Percentiles rank a stretch among this genome's conserved stretches.
These are phyloP conservation scores for Limnephilus auricula DNA, from an alignment of 2,888 invertebrate genomes.

Conservation along the genomic window DNA sequence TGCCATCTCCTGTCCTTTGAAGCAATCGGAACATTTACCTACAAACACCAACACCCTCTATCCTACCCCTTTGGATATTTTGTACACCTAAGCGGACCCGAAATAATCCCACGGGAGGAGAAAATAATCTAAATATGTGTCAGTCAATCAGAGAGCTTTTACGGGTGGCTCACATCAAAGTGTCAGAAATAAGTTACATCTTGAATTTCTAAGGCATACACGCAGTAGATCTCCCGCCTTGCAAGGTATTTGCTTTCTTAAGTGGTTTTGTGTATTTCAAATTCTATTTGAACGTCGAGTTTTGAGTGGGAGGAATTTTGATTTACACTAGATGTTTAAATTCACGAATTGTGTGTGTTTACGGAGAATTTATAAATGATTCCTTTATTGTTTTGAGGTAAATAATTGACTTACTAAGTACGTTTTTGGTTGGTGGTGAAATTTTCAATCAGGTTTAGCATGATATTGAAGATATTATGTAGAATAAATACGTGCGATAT, in stretches of 20 bases:
- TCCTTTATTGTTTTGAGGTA: not conserved
- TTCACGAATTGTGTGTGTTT: not conserved
- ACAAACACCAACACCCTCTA: constrained; percentile 21
- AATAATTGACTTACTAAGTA: constrained; percentile 36
- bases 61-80: constrained; percentile 39
- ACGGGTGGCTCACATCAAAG: constrained; percentile 60
- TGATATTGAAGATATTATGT: not conserved
- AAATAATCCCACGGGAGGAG: constrained; percentile 51
- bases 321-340: constrained; percentile 43
- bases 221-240: constrained; percentile 20
- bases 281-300: constrained; percentile 35
- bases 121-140: constrained; percentile 57
- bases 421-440: not conserved
- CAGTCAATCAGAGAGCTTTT: constrained; percentile 59
- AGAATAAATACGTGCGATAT: not conserved
- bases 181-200: constrained; percentile 62
- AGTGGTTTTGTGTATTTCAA: constrained; percentile 50
- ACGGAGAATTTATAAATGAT: not conserved
- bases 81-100: constrained; percentile 47
- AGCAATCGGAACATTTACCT: constrained; percentile 11
- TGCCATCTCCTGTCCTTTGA: constrained; percentile 27
- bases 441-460: not conserved
- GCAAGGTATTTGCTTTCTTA: constrained; percentile 47
- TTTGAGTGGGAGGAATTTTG: constrained; percentile 22
- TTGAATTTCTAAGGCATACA: constrained; percentile 48